These are phyloP conservation scores for Alligator sinensis DNA, from an alignment of 2,113 vertebrate species.

Conservation along the genomic window DNA sequence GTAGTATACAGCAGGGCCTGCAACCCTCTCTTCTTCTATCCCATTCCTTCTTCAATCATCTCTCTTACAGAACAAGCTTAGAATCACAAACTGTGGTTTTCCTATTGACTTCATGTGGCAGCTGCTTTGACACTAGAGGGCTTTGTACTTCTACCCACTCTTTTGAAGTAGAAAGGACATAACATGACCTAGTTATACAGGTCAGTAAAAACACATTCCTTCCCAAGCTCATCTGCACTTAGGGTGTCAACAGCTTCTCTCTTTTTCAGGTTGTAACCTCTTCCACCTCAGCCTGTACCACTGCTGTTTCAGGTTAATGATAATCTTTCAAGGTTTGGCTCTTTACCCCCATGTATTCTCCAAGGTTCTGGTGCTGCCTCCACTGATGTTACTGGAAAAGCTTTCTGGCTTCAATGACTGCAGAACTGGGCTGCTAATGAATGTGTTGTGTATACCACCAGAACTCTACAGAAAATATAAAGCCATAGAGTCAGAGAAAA, in stretches of 20 bases:
- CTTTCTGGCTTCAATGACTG: constrained; percentile 4
- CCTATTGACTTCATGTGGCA: accelerated
- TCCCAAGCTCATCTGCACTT: not conserved
- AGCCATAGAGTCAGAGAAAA: not conserved
- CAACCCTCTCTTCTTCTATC: not conserved
- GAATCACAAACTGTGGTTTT: not conserved
- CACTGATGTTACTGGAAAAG: constrained; percentile 31
- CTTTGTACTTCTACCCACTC: not conserved
- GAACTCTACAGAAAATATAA: not conserved
- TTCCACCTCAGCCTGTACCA: constrained; percentile 35
- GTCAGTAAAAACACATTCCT: not conserved
- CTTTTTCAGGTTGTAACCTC: not conserved
- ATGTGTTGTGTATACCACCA: constrained; percentile 12
- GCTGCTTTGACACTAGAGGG: not conserved
- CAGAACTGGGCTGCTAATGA: constrained; percentile 24
- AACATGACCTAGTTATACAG: accelerated
- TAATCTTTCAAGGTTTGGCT: constrained; percentile 27
- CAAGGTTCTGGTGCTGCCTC: constrained; percentile 5
- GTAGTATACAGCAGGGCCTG: not conserved
- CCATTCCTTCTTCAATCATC: not conserved
- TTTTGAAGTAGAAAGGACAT: not conserved
- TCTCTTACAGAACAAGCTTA: not conserved
- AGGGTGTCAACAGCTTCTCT: not conserved
- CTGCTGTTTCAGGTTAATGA: constrained; percentile 14
- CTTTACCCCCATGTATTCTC: not conserved